Conservation (phyloP, 1,140 invertebrate genomes). For the Papilio machaon region DNA sequence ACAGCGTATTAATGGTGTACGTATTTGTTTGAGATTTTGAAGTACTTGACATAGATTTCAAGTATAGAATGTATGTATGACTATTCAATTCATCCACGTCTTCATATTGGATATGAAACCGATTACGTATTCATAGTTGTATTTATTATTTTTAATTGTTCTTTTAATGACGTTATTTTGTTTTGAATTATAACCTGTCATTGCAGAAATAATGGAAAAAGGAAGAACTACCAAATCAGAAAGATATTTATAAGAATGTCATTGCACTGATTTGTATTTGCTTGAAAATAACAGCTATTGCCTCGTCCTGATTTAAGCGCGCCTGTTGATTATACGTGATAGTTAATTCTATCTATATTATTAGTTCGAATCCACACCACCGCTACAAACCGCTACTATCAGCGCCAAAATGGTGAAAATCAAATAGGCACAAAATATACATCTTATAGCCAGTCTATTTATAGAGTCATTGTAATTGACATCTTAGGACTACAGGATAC, state of each 20-base stretch:
- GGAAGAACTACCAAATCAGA: not conserved
- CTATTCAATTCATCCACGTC: conserved; percentile 2
- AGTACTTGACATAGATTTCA: conserved; percentile 33
- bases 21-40: conserved; percentile 25
- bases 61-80: conserved; percentile 1
- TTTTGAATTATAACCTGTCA: not conserved
- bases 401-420: too few species aligned
- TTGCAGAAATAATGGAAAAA: not conserved
- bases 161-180: conserved; percentile 1
- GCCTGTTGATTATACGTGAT: too few species aligned
- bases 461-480: too few species aligned
- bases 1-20: conserved; percentile 54
- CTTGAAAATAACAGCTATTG: too few species aligned
- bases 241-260: not conserved
- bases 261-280: too few species aligned
- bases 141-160: conserved; percentile 21
- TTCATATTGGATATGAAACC: conserved; percentile 5
- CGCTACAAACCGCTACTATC: too few species aligned
- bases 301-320: too few species aligned
- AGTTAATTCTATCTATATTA: too few species aligned
- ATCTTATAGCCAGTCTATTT: too few species aligned
- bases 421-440: too few species aligned
- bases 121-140: conserved; percentile 15
- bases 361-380: too few species aligned
- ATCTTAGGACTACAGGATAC: too few species aligned